Conservation (phyloP, 2,113 vertebrate genomes). For the Chunga burmeisteri region DNA sequence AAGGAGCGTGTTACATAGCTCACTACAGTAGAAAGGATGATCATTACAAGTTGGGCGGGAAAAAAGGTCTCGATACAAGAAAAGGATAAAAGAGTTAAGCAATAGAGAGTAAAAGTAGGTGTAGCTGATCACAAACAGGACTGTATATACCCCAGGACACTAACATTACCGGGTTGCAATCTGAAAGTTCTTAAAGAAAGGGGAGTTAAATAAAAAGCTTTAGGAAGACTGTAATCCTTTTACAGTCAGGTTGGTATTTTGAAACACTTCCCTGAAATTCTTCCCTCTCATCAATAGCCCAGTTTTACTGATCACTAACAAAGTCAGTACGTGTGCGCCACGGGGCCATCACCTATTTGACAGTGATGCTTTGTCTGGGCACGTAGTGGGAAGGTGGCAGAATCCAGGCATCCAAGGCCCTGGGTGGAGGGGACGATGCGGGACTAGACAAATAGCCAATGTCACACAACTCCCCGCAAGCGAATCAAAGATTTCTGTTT, state of each 20-base stretch:
- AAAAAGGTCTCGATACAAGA: background rate
- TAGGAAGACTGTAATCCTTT: background rate
- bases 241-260: background rate
- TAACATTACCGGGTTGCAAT: background rate
- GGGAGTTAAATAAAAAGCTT: background rate
- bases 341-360: accelerated
- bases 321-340: background rate
- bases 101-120: background rate
- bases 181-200: background rate
- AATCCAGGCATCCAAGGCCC: background rate
- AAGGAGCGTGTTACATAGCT: background rate
- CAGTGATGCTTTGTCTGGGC: background rate
- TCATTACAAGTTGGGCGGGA: too few species aligned
- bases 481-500: background rate
- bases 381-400: background rate
- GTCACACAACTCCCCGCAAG: background rate
- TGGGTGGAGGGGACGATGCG: background rate
- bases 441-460: background rate
- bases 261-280: background rate
- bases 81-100: background rate
- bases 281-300: background rate
- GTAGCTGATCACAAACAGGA: background rate
- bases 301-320: background rate
- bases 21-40: background rate
- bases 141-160: too few species aligned